Base-by-base conservation (phyloP, 1,140 invertebrate species). In the Elysia chlorotica region DNA sequence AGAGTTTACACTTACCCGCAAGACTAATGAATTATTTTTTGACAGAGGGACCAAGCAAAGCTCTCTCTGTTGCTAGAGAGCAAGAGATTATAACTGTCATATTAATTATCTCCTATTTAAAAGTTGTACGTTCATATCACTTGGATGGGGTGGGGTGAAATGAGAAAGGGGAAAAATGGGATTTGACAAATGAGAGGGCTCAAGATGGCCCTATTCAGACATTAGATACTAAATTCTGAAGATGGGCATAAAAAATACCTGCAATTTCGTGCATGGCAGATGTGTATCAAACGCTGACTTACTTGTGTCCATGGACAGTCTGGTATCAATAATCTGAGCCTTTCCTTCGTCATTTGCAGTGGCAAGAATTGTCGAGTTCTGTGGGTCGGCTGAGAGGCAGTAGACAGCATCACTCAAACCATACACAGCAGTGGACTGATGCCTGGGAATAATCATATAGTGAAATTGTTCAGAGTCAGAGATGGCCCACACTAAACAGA, bases 311-410 rank as follows among this genome's bases (percentile, higher is more conserved):
- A 87, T 87, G 33, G 92, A 90, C 76, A 91, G 91, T 78, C 95
- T 88, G 25, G 93, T 93, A 86, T 98, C 96, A 87, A 93, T 96
- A 31, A 97, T 90, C 17, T 95, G 88, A 75, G 97, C 88, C 80
- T 93, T 89, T 0, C 95, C 95, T 89, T 97, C 94, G 86, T 97
- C 95, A 73, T 94, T 94, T 37, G 96, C 95, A 80, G 93, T 96
- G 14, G 94, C 91, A 82, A 97, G 93, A 14, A 96, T 90, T 78
- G 92, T 91, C 68, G 93, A 91, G 86, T 94, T 94, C 79, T 91
- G 90, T 0, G 95, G 95, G 88, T 96, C 93, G 54, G 95, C 91
- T 65, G 93, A 93, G 28, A 98, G 87, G 33, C 95, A 93, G 86
- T 96, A 97, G 0, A 98, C 94, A 14, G 95, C 94, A 76, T 95